Evolutionary conservation across 2,888 invertebrate species (phyloP), one percentile per base, ranked within the genome.

Genomic region (Calliopum simillimum): DNA sequence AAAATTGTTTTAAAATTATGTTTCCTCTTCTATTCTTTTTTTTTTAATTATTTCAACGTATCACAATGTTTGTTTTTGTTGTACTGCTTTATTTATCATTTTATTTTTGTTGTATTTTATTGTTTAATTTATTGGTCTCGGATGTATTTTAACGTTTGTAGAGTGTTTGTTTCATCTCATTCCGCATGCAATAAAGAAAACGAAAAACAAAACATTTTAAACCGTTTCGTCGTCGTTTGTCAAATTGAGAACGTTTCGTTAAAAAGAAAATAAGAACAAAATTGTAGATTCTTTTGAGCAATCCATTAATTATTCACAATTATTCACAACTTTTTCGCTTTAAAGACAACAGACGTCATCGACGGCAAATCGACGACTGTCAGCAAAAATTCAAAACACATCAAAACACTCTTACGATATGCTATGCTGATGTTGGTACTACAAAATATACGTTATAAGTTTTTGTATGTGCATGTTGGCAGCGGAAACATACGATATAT

Each of bases 301-400:
- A n/a, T n/a, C n/a, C n/a, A n/a, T n/a, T n/a, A n/a, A n/a, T n/a
- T n/a, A n/a, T 71, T 68, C 69, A 64, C 66, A 70, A 66, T 56
- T 68, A 41, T 51, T 41, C 51, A 43, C 16, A 58, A 56, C 47
- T 61, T 62, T 71, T 69, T 68, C 56, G 21, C 56, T 63, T 46
- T 46, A 65, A 53, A 72, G 51, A 74, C 74, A 75, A 79, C 79
- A 77, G 76, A 79, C 78, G 77, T 78, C 79, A 78, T 79, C 78
- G 78, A 76, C 78, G 77, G 76, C 77, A 76, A 73, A 74, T 75
- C 75, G 76, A 76, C 77, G 77, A 79, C 78, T 79, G 79, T 69
- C 75, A 75, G 71, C 73, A 76, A 77, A 75, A 73, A 46, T 76
- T 65, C 59, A 71, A 77, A 77, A 76, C 76, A 78, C 76, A 79